These are phyloP conservation scores for Kryptolebias ocellatus DNA, from an alignment of 2,797 vertebrate species.

Conservation along the genomic window DNA sequence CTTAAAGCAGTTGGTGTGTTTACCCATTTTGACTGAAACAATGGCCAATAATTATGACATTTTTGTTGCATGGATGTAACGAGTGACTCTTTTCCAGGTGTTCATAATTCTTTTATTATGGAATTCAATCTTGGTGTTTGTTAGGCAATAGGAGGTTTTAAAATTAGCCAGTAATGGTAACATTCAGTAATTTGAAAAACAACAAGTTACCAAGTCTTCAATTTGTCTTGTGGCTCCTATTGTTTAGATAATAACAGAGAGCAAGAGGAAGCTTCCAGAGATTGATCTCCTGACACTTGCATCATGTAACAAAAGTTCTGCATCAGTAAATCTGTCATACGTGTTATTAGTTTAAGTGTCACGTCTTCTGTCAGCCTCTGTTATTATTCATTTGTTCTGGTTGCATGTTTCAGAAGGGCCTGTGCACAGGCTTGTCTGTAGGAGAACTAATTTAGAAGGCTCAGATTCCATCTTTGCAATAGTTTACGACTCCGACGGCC, in stretches of 20 bases:
- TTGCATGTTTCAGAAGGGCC: constrained; percentile 23
- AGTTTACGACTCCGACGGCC: constrained; percentile 42
- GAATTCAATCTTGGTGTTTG: neutral
- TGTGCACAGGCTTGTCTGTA: constrained; percentile 48
- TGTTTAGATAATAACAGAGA: constrained; percentile 29
- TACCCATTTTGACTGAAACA: too few species aligned
- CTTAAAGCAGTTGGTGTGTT: too few species aligned
- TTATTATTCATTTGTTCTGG: constrained; percentile 27
- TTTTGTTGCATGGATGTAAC: too few species aligned
- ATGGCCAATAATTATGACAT: too few species aligned
- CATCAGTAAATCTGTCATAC: constrained; percentile 29
- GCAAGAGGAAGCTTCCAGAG: constrained; percentile 4
- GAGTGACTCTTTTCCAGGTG: too few species aligned
- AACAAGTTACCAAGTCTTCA: constrained; percentile 11
- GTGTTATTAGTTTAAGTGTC: constrained; percentile 31
- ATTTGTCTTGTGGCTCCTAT: constrained; percentile 22
- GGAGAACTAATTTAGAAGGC: constrained; percentile 22
- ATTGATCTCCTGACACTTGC: constrained; percentile 26
- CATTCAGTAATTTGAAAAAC: constrained; percentile 1
- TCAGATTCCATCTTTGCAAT: constrained; percentile 32
- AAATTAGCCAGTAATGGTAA: neutral
- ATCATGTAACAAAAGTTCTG: constrained; percentile 18
- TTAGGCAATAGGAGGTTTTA: neutral
- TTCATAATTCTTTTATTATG: too few species aligned
- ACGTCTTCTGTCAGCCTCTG: constrained; percentile 25